Base-by-base conservation (phyloP, 2,888 invertebrate genomes). In the Ochlodes sylvanus region DNA sequence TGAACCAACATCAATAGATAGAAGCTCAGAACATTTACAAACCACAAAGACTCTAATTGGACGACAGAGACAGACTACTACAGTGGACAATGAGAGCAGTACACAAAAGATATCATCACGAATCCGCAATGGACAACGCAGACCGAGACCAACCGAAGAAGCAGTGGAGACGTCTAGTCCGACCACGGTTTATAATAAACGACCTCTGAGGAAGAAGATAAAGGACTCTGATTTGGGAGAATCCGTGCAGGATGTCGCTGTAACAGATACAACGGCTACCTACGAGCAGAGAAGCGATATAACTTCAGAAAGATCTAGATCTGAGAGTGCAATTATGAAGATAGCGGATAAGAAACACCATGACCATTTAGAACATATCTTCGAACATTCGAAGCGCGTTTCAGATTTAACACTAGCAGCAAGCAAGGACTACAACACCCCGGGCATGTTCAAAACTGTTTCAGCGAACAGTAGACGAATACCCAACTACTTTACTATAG, bases 361-460 rank as follows among this genome's bases (percentile, higher is more conserved):
- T 10, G 86, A 92, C 52, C 87, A 83, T 9, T 77, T 86, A n/a
- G 92, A 93, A 61, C 82, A 89, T 58, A 72, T 91, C 17, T 92
- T 94, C 58, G 92, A 94, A 70, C 94, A 94, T 76, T 95, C 96
- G 0, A 95, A 96, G 80, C 91, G 96, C 73, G 96, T 96, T 0
- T 96, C 96, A 2, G 96, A 96, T 80, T 85, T 97, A 65, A 96
- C 96, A 4, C 94, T 96, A 66, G 96, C 96, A 0, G 95, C 96
- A 0, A 96, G 96, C 73, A 96, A 96, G 72, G 95, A 96, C 68
- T 96, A 96, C 78, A 95, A 95, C 74, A 95, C 95, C n/a, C 95
- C 96, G 0, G 96, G 96, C 3, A 92, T 95, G 88, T 96, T 96
- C 81, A 96, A 96, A 83, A 94, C 95, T 0, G 94, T 96, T 0